Base-by-base conservation (phyloP, 2,888 invertebrate species). In the Cryptocheilus praepositus region DNA sequence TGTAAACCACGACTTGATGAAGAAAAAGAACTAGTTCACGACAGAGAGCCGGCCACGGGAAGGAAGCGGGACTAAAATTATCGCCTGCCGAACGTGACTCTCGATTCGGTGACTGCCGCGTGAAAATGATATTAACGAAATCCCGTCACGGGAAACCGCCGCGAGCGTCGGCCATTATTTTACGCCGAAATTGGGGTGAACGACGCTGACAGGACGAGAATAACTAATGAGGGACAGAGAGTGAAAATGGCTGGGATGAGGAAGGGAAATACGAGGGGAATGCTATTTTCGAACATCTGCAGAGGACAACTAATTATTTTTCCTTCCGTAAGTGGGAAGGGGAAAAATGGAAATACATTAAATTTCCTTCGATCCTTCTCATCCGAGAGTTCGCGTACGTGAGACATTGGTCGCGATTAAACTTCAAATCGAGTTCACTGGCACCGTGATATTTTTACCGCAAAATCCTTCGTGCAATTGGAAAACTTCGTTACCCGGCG, bases 281-380 rank as follows among this genome's bases (percentile, higher is more conserved):
- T 11, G 57, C 51, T 22, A 61, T 70, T 76, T 75, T 71, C 62
- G 55, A 73, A 70, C 80, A 79, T 80, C 81, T 80, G 77, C 64
- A 61, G 57, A 55, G 74, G 64, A 60, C 71, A 58, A 60, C 76
- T 73, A 80, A 79, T 77, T 80, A 77, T 73, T 75, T 66, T 52
- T 60, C 63, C 45, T 67, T 66, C 46, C 70, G 19, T 16, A 28
- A 54, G 18, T n/a, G 22, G 16, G 36, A 11, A 49, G 21, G 16
- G 18, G 18, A 43, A 25, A 62, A 60, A 67, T 74, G 21, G 21
- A 53, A 53, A 18, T 22, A 19, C 21, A 11, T 21, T 22, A 53
- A 53, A 15, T 19, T 22, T 18, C 21, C 53, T 11, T 2, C 49
- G 49, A 3, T 8, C 28, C 2, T 54, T 16, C 13, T 7, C 18